Evolutionary conservation across 37 sponge, comb jelly and placozoan genomes (phyloP).

Genomic region (Halichondria panicea): DNA sequence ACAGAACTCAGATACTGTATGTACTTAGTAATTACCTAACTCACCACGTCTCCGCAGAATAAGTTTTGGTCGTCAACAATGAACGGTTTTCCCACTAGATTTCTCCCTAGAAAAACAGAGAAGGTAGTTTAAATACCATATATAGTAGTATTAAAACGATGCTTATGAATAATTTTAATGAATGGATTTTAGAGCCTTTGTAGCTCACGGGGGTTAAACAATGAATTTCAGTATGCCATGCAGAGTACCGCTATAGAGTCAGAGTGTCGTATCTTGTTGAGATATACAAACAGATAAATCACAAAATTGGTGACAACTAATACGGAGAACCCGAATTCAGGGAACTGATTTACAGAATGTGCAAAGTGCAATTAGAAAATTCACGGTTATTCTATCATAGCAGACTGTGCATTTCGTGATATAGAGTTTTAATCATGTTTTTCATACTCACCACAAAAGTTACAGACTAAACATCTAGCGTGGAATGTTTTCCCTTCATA

Average conservation of each 20-base stretch:
- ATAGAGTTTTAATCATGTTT: neutral
- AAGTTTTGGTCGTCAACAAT: slow-evolving; percentile 15
- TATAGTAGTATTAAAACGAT: neutral
- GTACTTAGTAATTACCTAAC: neutral
- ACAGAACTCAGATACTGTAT: neutral
- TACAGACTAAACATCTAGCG: slow-evolving; percentile 58
- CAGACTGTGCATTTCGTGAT: neutral
- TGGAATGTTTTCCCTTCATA: slow-evolving; percentile 56
- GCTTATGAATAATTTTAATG: slow-evolving; percentile 1
- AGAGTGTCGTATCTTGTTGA: too few relatives aligned
- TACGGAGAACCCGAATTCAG: too few relatives aligned
- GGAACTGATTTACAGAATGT: too few relatives aligned
- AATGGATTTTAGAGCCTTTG: too few relatives aligned
- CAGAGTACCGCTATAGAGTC: too few relatives aligned
- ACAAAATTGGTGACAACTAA: too few relatives aligned
- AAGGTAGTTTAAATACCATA: neutral
- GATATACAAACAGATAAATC: too few relatives aligned
- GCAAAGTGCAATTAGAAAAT: too few relatives aligned
- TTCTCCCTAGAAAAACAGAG: slow-evolving; percentile 37
- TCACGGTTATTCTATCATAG: too few relatives aligned
- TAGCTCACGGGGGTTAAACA: too few relatives aligned
- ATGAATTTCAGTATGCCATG: too few relatives aligned
- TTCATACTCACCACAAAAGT: slow-evolving; percentile 45
- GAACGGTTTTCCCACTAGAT: slow-evolving; percentile 61
- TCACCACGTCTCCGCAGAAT: slow-evolving; percentile 66